phyloP scores from a whole-genome alignment of 1,140 invertebrate species.

The Solen grandis region DNA sequence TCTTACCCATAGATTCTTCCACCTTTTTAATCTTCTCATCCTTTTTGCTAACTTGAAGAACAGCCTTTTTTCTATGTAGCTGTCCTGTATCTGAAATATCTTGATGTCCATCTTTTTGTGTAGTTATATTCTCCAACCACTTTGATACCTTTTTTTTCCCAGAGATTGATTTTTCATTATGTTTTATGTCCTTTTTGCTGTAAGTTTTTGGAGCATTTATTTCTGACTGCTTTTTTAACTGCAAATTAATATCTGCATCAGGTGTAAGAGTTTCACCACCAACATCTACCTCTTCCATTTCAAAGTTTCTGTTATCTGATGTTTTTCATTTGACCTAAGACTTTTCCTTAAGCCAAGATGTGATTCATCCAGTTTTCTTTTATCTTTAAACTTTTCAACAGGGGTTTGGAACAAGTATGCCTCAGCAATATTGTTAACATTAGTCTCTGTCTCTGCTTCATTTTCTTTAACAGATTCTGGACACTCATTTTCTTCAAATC shows the following conservation, averaged over 20 bases:
- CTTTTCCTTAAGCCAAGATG: background rate
- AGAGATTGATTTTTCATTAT: background rate
- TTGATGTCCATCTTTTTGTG: too few species aligned
- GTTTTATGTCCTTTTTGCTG: constrained; percentile 33
- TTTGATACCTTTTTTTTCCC: constrained; percentile 27
- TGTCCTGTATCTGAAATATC: too few species aligned
- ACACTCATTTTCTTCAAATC: background rate
- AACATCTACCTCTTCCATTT: background rate
- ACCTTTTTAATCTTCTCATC: constrained; percentile 1
- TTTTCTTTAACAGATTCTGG: background rate
- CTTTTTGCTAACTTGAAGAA: constrained; percentile 24
- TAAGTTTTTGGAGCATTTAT: constrained; percentile 24
- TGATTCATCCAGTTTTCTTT: background rate
- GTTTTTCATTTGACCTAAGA: background rate
- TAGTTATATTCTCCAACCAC: constrained; percentile 49
- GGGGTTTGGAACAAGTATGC: constrained; percentile 32
- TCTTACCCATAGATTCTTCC: constrained; percentile 45
- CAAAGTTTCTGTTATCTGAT: background rate
- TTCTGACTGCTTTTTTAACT: too few species aligned
- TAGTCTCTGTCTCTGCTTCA: background rate
- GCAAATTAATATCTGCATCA: background rate
- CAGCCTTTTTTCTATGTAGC: background rate
- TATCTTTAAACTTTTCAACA: background rate
- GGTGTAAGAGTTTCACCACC: constrained; percentile 7
- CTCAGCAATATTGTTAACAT: constrained; percentile 1